A percentile compares a stretch with the other conserved stretches of the same genome.
Conservation (phyloP, 2,113 vertebrate species). For the Phalacrocorax carbo region DNA sequence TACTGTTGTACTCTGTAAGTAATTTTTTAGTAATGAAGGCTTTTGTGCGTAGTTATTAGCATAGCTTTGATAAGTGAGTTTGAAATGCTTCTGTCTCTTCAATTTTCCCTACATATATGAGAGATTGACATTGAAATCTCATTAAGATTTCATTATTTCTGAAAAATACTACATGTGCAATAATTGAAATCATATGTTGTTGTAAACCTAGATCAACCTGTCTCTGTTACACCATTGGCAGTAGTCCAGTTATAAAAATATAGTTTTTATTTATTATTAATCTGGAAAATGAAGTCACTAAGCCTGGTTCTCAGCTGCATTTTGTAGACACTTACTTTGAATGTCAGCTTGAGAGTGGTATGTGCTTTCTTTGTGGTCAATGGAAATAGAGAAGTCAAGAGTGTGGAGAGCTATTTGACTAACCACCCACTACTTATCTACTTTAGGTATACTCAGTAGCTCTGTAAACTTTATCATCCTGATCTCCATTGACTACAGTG, state of each 20-base stretch:
- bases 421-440: background rate
- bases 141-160: background rate
- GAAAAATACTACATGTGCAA: background rate
- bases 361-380: background rate
- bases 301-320: background rate
- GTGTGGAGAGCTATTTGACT: background rate
- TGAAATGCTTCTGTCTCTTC: background rate
- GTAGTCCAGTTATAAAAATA: background rate
- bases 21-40: background rate
- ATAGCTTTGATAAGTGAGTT: background rate
- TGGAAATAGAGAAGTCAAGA: background rate
- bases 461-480: background rate
- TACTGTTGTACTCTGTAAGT: background rate
- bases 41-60: background rate
- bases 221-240: background rate
- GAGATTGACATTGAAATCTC: background rate
- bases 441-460: background rate
- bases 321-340: background rate
- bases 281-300: background rate
- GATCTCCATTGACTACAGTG: background rate
- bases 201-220: background rate
- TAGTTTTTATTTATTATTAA: background rate
- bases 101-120: background rate
- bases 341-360: background rate
- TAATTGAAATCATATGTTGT: background rate